phyloP scores from a whole-genome alignment of 2,113 vertebrate species.

The Ailurus styani region DNA sequence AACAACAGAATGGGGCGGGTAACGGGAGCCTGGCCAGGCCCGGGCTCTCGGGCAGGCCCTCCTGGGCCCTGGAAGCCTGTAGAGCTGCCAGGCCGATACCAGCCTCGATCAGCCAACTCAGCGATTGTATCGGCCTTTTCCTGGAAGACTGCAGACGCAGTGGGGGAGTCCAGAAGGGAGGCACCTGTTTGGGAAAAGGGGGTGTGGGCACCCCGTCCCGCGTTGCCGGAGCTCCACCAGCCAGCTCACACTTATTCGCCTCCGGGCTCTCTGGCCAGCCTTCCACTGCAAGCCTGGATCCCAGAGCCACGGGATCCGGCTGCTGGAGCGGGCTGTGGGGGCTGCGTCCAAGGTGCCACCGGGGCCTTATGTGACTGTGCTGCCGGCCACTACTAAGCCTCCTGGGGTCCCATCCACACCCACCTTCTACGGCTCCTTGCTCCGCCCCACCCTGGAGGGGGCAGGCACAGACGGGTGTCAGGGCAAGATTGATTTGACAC shows the following conservation, averaged over 20 bases:
- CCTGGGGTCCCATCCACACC: not conserved
- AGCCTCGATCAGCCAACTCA: not conserved
- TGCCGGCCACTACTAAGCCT: not conserved
- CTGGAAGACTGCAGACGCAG: not conserved
- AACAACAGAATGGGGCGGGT: slow-evolving; percentile 29
- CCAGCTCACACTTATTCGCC: accelerated
- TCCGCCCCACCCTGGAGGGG: not conserved
- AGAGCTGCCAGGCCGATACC: slow-evolving; percentile 6
- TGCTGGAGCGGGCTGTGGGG: too few relatives aligned
- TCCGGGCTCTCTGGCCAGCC: not conserved
- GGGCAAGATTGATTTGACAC: not conserved
- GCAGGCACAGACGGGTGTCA: not conserved
- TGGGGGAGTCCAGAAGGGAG: not conserved
- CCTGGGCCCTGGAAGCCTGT: not conserved
- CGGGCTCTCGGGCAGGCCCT: not conserved
- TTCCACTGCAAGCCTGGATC: accelerated
- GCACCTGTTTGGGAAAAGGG: not conserved
- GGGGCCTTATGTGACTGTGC: not conserved
- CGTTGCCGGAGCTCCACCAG: not conserved
- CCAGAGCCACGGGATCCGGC: accelerated
- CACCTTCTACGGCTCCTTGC: not conserved
- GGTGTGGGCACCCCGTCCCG: not conserved
- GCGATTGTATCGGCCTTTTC: not conserved
- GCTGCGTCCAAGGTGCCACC: not conserved
- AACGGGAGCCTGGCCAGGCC: slow-evolving; percentile 40